phyloP scores from a whole-genome alignment of 2,888 invertebrate genomes.

The Electrophaes corylata region DNA sequence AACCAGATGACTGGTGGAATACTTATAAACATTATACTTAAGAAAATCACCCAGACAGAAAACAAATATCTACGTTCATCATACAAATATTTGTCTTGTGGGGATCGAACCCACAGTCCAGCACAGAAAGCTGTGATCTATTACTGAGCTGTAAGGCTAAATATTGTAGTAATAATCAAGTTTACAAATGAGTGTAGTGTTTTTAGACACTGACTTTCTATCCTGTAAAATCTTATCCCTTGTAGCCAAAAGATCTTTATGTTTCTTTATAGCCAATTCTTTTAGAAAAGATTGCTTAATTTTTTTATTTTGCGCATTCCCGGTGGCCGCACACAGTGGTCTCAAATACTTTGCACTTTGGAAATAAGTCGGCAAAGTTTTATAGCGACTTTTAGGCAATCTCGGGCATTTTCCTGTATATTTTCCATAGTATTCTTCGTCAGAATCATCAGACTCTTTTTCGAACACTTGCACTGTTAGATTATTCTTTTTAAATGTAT shows the following conservation, averaged over 20 bases:
- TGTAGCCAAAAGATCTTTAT: conserved; percentile 79
- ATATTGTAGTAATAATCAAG: too few species aligned
- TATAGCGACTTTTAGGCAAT: conserved; percentile 66
- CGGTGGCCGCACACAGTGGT: conserved; percentile 47
- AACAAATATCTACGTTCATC: too few species aligned
- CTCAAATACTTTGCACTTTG: conserved; percentile 75
- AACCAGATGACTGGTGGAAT: too few species aligned
- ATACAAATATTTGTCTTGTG: too few species aligned
- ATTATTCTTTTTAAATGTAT: conserved; percentile 49
- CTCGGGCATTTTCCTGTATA: conserved; percentile 68
- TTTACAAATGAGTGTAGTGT: not conserved
- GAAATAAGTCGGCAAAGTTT: conserved; percentile 65
- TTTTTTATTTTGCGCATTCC: conserved; percentile 56
- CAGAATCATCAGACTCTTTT: conserved; percentile 57
- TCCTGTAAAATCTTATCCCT: conserved; percentile 85
- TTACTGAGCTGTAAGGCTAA: too few species aligned
- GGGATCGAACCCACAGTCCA: too few species aligned
- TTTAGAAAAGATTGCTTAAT: conserved; percentile 70
- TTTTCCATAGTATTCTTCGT: conserved; percentile 57
- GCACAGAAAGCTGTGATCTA: too few species aligned
- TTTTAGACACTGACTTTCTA: conserved; percentile 77
- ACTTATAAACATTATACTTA: too few species aligned
- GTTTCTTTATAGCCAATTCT: conserved; percentile 81
- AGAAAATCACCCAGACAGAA: too few species aligned
- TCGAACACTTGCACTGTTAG: conserved; percentile 65